phyloP scores from a whole-genome alignment of 2,113 vertebrate species.

The Camarhynchus parvulus region DNA sequence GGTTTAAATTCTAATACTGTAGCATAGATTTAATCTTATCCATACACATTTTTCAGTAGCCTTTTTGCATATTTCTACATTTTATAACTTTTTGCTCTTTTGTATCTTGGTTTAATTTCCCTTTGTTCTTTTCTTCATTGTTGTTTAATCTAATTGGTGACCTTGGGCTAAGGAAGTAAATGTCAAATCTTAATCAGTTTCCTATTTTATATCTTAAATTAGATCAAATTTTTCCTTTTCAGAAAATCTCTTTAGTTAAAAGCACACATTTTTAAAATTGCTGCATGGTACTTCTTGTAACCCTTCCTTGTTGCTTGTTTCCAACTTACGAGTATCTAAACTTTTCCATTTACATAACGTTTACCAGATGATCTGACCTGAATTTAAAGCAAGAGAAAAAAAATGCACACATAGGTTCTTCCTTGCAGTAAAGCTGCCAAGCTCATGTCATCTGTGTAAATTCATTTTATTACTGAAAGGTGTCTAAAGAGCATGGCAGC shows the following conservation, averaged over 20 bases:
- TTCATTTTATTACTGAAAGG: not conserved
- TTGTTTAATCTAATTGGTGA: slow-evolving; percentile 4
- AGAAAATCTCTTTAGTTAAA: not conserved
- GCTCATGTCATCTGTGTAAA: not conserved
- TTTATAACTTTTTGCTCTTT: not conserved
- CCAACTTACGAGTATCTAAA: not conserved
- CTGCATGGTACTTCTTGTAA: not conserved
- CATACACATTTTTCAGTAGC: not conserved
- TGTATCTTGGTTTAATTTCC: not conserved
- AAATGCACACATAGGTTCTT: not conserved
- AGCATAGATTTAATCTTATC: not conserved
- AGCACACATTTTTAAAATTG: not conserved
- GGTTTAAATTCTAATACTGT: not conserved
- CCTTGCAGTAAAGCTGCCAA: not conserved
- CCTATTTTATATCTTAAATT: not conserved
- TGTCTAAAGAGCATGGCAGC: not conserved
- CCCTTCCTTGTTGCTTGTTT: not conserved
- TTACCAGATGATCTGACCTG: not conserved
- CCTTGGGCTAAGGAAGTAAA: slow-evolving; percentile 4
- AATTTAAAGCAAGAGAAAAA: not conserved
- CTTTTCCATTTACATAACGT: not conserved
- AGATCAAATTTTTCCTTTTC: not conserved
- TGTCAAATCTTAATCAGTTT: slow-evolving; percentile 33
- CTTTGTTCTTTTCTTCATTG: not conserved
- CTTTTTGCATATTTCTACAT: not conserved